Conservation (phyloP, 1,140 invertebrate species). For the Diabrotica undecimpunctata region DNA sequence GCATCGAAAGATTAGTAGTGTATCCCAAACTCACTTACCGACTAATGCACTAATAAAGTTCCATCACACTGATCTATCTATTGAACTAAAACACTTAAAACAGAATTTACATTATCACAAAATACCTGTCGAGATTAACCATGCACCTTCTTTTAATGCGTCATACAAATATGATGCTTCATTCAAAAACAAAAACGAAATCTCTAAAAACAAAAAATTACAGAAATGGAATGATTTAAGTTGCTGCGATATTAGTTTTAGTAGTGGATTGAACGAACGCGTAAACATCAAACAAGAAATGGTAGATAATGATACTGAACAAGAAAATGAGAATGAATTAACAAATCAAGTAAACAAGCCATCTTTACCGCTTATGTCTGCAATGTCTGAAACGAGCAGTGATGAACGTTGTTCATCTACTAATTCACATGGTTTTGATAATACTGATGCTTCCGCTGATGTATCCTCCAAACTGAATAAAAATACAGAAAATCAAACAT, state of each 20-base stretch:
- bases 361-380: no score
- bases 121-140: conserved; percentile 25
- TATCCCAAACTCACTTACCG: conserved; percentile 18
- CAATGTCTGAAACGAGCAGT: no score
- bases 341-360: no score
- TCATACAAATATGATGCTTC: conserved; percentile 15
- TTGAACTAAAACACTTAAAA: conserved; percentile 27
- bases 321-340: no score
- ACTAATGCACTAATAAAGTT: conserved; percentile 17
- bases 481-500: no score
- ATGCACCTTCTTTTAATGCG: conserved; percentile 18
- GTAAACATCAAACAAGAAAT: no score
- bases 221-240: conserved; percentile 18
- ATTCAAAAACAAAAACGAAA: not conserved
- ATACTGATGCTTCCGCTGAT: no score
- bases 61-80: conserved; percentile 8
- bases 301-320: no score
- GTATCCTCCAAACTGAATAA: no score
- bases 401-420: no score
- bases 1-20: not conserved
- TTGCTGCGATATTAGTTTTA: conserved; percentile 2
- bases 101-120: conserved; percentile 24
- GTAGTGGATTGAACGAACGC: no score
- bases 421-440: no score
- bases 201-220: not conserved